These are phyloP conservation scores for Lordiphosa stackelbergi DNA, from an alignment of 1,140 invertebrate species.

Conservation along the genomic window DNA sequence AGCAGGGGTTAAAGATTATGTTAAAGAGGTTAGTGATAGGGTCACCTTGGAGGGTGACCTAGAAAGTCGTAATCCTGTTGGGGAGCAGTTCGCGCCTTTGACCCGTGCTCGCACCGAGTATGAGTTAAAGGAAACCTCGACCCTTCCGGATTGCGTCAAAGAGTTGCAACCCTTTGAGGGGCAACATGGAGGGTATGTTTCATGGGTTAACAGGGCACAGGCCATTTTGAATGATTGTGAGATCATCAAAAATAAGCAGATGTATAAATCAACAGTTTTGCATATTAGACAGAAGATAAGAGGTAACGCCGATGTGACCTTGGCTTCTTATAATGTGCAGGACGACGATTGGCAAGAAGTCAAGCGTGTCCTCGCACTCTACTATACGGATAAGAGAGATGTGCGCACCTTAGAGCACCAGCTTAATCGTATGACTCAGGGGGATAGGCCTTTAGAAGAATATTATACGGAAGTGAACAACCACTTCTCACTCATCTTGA, in stretches of 20 bases:
- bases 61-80: no score
- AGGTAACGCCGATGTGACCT: slow-evolving; percentile 1
- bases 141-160: no score
- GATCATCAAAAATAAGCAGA: neutral
- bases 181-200: neutral
- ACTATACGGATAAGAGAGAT: slow-evolving; percentile 4
- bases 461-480: no score
- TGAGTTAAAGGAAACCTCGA: no score
- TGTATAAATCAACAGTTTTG: slow-evolving; percentile 2
- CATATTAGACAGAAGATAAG: slow-evolving; percentile 13
- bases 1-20: no score
- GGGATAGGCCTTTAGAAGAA: no score
- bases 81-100: no score
- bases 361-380: slow-evolving; percentile 3
- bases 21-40: no score
- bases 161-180: slow-evolving; percentile 2
- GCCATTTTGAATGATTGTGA: slow-evolving; percentile 2
- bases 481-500: no score
- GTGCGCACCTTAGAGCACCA: slow-evolving; percentile 1
- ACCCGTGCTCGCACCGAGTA: no score
- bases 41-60: no score
- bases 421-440: neutral
- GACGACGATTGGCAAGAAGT: slow-evolving; percentile 10
- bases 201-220: slow-evolving; percentile 15
- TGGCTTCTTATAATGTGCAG: slow-evolving; percentile 1